Base-by-base conservation (phyloP, 1,140 invertebrate genomes). In the Leptinotarsa texana region DNA sequence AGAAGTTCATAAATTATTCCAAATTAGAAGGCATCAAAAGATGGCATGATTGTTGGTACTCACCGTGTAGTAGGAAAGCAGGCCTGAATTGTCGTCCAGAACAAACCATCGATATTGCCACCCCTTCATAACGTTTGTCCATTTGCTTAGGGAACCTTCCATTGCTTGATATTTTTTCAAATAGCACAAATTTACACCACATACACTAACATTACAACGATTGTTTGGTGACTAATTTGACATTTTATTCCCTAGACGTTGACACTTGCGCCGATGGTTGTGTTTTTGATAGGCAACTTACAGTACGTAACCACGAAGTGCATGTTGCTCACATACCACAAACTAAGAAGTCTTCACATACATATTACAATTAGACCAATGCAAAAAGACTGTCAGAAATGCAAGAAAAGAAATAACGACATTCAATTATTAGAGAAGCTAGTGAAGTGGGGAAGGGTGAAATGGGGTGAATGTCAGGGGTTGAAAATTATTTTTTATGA, bases 31-130 rank as follows among this genome's bases (percentile, higher is more conserved):
- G 65, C 22, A 27, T 42, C 61, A 63, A 76, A 63, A 24, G 15
- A 62, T 74, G 3, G 33, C 33, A 42, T 42, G 8, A 42, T 42
- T 42, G 33, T 3, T 0, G 33, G 33, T 83, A 91, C 93, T 91
- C 88, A 98, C 97, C 84, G 97, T 99, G 83, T 98, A 99, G 88
- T 99, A 99, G 18, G 96, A 98, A 57, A 99, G 88, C 62, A 98
- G 89, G 18, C 96, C 97, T 75, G 95, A 94, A 87, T 94, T 95
- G 85, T 97, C 95, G 88, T 99, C 97, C 78, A 99, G 88, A 77
- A 99, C 97, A 88, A 99, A 99, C 96, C 97, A 99, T 73, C 98
- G 91, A 87, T 98, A 99, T 87, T 99, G 98, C 97, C 98, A 99
- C 75, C 98, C 98, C 88, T 99, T 98, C 91, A 99, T 97, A 80